A percentile compares a stretch with the other conserved stretches of the same genome.
Evolutionary conservation across 2,113 vertebrate genomes (phyloP).

Genomic region (Nyctereutes procyonoides): DNA sequence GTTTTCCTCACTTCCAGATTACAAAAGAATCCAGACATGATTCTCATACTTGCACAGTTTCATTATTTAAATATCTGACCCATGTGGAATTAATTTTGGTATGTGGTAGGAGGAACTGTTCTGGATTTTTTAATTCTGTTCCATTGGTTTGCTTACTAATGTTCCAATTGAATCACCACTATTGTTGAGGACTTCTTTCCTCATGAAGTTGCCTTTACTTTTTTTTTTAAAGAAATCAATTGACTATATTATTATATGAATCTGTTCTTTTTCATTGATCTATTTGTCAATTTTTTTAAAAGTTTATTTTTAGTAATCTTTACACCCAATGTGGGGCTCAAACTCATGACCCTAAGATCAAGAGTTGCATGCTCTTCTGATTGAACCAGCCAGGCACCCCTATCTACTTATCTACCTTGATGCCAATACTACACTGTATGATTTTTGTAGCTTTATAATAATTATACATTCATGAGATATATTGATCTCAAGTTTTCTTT

Average conservation of each 20-base stretch:
- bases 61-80: neutral
- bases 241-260: neutral
- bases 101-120: neutral
- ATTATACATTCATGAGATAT: neutral
- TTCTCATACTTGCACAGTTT: neutral
- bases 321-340: neutral
- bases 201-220: neutral
- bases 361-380: neutral
- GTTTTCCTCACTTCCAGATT: neutral
- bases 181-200: neutral
- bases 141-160: neutral
- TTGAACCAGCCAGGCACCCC: neutral
- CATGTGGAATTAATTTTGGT: neutral
- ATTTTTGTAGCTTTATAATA: neutral
- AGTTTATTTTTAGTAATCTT: neutral
- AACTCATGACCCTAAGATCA: neutral
- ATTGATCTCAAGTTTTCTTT: neutral
- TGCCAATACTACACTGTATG: neutral
- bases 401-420: neutral
- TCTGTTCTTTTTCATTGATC: neutral
- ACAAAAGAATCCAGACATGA: neutral
- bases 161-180: neutral
- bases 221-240: neutral
- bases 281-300: neutral
- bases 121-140: neutral